Evolutionary conservation across 35 echinoderm and acorn worm species (phyloP).

Genomic region (Nesometra sesokonis): DNA sequence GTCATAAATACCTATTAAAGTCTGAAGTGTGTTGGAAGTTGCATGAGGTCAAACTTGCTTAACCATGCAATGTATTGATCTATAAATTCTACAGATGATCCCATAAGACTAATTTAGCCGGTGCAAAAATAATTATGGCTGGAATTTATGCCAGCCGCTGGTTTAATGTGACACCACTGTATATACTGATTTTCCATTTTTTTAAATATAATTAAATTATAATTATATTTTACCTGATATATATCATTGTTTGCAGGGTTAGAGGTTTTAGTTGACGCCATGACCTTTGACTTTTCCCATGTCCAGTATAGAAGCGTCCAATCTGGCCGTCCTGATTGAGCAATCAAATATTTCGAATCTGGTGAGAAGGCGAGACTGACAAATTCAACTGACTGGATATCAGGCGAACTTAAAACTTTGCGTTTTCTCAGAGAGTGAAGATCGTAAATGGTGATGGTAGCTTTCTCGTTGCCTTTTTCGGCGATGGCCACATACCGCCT

Average conservation of each 20-base stretch:
- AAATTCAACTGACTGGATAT: constrained; percentile 83
- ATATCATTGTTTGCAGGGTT: constrained; percentile 93
- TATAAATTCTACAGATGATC: too few species aligned
- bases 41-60: too few species aligned
- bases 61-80: too few species aligned
- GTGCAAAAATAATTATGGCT: too few species aligned
- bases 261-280: constrained; percentile 93
- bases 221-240: constrained; percentile 48
- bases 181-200: not conserved
- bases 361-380: constrained; percentile 91
- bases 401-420: constrained; percentile 78
- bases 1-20: too few species aligned
- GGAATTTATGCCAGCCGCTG: too few species aligned
- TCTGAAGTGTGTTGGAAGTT: too few species aligned
- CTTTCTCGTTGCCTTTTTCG: constrained; percentile 84
- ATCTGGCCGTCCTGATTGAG: constrained; percentile 84
- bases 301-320: constrained; percentile 99
- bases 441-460: constrained; percentile 91
- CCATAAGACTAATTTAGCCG: too few species aligned
- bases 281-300: constrained; percentile 99
- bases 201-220: not conserved
- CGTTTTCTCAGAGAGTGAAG: constrained; percentile 80
- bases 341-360: constrained; percentile 97
- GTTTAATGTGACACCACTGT: too few species aligned
- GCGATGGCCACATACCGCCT: constrained; percentile 85